Evolutionary conservation across 1,140 invertebrate genomes (phyloP).

Genomic region (Zeugodacus cucurbitae): DNA sequence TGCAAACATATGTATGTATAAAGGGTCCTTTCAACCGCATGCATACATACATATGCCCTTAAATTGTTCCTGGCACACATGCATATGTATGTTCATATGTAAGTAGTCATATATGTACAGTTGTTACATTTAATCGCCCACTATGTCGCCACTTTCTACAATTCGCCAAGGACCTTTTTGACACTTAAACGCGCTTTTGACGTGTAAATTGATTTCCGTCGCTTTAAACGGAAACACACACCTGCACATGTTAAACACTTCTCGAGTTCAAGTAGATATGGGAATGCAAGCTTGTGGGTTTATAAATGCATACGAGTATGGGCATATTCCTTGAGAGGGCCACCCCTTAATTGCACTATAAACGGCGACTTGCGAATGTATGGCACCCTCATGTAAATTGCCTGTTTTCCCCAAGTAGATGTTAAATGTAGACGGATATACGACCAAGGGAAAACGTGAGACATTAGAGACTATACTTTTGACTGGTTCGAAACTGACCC

Average conservation of each 20-base stretch:
- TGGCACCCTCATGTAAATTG: background rate
- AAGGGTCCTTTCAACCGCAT: background rate
- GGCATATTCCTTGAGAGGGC: background rate
- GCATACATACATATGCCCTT: background rate
- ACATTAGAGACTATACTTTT: too few relatives aligned
- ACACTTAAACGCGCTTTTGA: slow-evolving; percentile 34
- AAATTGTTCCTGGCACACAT: background rate
- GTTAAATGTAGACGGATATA: background rate
- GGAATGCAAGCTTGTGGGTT: background rate
- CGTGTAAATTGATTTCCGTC: slow-evolving; percentile 34
- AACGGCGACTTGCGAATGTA: background rate
- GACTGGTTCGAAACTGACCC: too few relatives aligned
- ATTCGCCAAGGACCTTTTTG: slow-evolving; percentile 8
- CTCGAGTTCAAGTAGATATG: background rate
- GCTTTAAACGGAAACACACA: background rate
- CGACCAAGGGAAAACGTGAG: too few relatives aligned
- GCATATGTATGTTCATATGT: background rate
- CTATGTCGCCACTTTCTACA: background rate
- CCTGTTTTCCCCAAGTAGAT: background rate
- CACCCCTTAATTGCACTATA: background rate
- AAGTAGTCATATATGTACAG: background rate
- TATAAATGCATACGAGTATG: background rate
- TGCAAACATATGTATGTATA: background rate
- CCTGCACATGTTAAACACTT: background rate
- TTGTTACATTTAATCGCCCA: background rate